Evolutionary conservation across 2,797 vertebrate genomes (phyloP).

Genomic region (Podarcis lilfordi): DNA sequence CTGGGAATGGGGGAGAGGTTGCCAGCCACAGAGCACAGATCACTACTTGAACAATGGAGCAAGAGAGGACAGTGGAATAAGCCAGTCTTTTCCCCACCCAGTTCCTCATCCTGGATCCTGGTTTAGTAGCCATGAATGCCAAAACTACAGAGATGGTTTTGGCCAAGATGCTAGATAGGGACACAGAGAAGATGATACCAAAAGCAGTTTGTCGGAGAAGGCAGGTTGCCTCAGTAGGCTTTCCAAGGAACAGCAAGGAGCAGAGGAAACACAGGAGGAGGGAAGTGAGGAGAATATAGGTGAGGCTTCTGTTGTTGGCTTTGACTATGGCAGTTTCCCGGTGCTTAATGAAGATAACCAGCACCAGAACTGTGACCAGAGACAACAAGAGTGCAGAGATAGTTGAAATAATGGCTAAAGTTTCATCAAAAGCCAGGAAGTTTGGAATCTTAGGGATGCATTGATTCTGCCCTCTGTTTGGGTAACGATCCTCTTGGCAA

Average conservation of each 20-base stretch:
- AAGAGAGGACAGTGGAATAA: background rate
- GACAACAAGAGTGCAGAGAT: background rate
- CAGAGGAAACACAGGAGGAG: slow-evolving; percentile 7
- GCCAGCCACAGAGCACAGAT: background rate
- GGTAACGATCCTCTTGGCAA: background rate
- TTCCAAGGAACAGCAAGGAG: background rate
- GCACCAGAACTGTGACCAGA: background rate
- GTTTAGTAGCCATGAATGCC: slow-evolving; percentile 1
- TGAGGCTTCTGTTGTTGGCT: slow-evolving; percentile 1
- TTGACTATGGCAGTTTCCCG: background rate
- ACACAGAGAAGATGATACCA: slow-evolving; percentile 1
- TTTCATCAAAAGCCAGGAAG: background rate
- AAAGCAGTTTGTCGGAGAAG: background rate
- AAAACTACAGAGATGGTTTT: slow-evolving; percentile 1
- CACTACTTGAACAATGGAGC: background rate
- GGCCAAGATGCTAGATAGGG: background rate
- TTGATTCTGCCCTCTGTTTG: background rate
- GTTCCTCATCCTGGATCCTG: background rate
- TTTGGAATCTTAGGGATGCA: background rate
- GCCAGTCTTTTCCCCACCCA: background rate
- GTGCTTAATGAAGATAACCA: background rate
- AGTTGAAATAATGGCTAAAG: background rate
- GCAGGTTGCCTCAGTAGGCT: background rate
- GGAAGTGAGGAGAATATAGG: background rate
- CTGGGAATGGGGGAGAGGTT: background rate